Conservation (phyloP, 2,113 vertebrate species). For the Columba janthina region DNA sequence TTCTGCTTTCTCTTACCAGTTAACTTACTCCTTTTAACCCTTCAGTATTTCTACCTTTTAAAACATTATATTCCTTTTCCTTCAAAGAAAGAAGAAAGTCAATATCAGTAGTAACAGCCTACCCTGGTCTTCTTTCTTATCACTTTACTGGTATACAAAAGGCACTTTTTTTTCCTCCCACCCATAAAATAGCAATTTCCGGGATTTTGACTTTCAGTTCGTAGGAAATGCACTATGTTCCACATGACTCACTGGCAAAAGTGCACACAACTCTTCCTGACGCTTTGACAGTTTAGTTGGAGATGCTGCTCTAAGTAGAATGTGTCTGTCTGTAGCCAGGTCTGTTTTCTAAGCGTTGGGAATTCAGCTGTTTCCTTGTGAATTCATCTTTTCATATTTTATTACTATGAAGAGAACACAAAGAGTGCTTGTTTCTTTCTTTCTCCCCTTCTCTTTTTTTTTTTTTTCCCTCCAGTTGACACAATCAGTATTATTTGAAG, state of each 20-base stretch:
- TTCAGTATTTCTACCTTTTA: not conserved
- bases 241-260: not conserved
- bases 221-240: not conserved
- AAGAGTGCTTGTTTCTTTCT: slow-evolving; percentile 42
- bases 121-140: not conserved
- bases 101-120: not conserved
- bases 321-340: slow-evolving; percentile 5
- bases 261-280: slow-evolving; percentile 3
- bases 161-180: too few relatives aligned
- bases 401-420: slow-evolving; percentile 34
- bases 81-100: not conserved
- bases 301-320: not conserved
- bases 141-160: not conserved
- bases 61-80: not conserved
- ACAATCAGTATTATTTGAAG: slow-evolving; percentile 65
- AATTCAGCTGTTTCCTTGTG: slow-evolving; percentile 51
- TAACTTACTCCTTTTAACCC: not conserved
- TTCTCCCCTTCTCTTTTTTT: not conserved
- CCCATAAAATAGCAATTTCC: not conserved
- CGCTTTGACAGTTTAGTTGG: not conserved
- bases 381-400: slow-evolving; percentile 47
- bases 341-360: slow-evolving; percentile 9
- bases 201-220: not conserved
- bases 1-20: not conserved
- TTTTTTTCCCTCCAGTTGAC: slow-evolving; percentile 31